These are phyloP conservation scores for Athene cunicularia DNA, from an alignment of 2,113 vertebrate genomes.

Conservation along the genomic window DNA sequence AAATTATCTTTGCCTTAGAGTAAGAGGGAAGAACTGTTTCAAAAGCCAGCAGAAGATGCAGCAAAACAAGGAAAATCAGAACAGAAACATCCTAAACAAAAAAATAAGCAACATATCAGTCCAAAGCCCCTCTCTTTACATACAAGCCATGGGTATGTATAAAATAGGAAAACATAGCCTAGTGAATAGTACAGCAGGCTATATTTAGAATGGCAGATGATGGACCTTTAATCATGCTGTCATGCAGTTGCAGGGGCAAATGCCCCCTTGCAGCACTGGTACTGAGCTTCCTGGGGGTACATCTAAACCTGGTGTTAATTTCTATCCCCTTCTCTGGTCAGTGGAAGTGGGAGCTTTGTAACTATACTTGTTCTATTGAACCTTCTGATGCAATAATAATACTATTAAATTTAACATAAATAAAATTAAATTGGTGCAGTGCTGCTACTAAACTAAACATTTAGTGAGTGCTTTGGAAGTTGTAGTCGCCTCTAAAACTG, in stretches of 20 bases:
- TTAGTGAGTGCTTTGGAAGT: background rate
- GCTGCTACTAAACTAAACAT: background rate
- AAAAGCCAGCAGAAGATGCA: slow-evolving; percentile 61
- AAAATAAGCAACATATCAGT: slow-evolving; percentile 64
- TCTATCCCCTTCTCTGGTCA: background rate
- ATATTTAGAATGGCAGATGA: background rate
- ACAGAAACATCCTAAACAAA: slow-evolving; percentile 69
- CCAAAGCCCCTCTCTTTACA: slow-evolving; percentile 65
- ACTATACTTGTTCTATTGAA: background rate
- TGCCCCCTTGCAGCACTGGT: background rate
- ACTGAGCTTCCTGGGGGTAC: background rate
- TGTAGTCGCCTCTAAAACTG: background rate
- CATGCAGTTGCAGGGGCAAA: background rate
- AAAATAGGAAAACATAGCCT: slow-evolving; percentile 32
- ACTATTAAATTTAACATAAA: background rate
- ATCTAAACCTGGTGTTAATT: background rate
- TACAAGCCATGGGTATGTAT: slow-evolving; percentile 76
- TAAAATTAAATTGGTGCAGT: background rate
- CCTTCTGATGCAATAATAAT: background rate
- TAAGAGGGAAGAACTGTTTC: slow-evolving; percentile 68
- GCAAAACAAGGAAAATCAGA: slow-evolving; percentile 70
- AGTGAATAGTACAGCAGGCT: background rate
- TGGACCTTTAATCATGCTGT: background rate
- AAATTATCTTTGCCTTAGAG: slow-evolving; percentile 74
- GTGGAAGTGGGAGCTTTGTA: background rate